These are phyloP conservation scores for Drosophila monieri DNA, from an alignment of 2,888 invertebrate species.

Conservation along the genomic window DNA sequence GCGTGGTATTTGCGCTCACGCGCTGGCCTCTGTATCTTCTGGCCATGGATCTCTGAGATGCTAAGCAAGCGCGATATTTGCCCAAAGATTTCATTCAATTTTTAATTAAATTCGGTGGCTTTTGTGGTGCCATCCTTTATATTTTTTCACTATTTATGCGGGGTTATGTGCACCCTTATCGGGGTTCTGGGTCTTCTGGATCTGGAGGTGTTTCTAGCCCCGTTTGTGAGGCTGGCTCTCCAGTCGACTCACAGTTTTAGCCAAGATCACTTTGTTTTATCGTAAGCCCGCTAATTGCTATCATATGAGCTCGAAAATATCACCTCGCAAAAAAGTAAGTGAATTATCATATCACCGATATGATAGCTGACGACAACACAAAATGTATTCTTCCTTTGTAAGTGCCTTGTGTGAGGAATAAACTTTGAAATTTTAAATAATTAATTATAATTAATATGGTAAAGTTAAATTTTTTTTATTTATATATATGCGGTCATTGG, in stretches of 20 bases:
- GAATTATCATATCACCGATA: conserved; percentile 20
- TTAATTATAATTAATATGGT: conserved; percentile 12
- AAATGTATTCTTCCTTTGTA: neutral
- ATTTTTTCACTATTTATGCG: neutral
- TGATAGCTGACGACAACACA: neutral
- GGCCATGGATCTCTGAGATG: conserved; percentile 29
- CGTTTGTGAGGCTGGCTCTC: conserved; percentile 41
- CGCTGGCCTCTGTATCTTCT: conserved; percentile 23
- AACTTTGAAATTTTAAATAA: neutral
- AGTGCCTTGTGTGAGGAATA: neutral
- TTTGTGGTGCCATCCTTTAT: conserved; percentile 22
- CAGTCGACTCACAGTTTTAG: conserved; percentile 64
- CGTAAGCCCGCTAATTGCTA: conserved; percentile 44
- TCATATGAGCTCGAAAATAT: conserved; percentile 38
- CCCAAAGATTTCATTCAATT: conserved; percentile 47
- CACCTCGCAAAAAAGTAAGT: conserved; percentile 18
- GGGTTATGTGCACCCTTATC: conserved; percentile 36
- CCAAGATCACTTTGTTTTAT: conserved; percentile 60
- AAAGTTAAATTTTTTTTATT: conserved; percentile 4
- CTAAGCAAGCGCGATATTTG: conserved; percentile 55
- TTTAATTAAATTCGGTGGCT: conserved; percentile 62
- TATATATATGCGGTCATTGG: neutral
- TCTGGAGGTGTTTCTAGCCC: conserved; percentile 20
- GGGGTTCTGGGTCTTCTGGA: conserved; percentile 15
- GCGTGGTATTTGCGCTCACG: conserved; percentile 27